phyloP scores from a whole-genome alignment of 2,113 vertebrate species.

The Tapirus terrestris region DNA sequence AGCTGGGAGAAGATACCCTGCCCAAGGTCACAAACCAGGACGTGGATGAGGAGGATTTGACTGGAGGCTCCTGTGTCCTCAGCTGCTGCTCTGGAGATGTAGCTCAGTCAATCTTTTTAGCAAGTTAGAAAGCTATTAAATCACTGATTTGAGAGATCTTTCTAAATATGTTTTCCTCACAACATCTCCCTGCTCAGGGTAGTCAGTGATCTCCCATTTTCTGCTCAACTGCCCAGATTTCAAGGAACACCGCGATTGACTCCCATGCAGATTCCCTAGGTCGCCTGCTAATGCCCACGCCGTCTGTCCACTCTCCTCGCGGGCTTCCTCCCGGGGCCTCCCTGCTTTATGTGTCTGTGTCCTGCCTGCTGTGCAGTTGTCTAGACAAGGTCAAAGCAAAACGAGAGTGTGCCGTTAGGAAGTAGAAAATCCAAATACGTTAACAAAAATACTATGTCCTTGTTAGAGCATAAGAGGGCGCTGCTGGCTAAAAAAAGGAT shows the following conservation, averaged over 20 bases:
- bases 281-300: background rate
- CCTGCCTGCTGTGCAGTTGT: background rate
- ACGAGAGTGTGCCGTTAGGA: background rate
- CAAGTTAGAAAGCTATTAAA: background rate
- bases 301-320: fast-evolving
- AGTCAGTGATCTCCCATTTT: background rate
- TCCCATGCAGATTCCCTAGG: background rate
- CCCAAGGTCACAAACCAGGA: background rate
- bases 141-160: background rate
- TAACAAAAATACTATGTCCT: background rate
- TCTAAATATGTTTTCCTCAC: background rate
- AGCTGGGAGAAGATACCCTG: background rate
- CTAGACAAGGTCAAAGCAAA: background rate
- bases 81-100: background rate
- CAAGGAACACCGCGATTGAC: background rate
- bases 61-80: fast-evolving
- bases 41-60: background rate
- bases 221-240: background rate
- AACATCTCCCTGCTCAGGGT: background rate
- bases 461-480: constrained; percentile 11
- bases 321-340: background rate
- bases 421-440: background rate
- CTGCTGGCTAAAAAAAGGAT: background rate
- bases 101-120: background rate
- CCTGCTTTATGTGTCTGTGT: background rate